Conservation (phyloP, 1,140 invertebrate genomes). For the Heterodera schachtii region DNA sequence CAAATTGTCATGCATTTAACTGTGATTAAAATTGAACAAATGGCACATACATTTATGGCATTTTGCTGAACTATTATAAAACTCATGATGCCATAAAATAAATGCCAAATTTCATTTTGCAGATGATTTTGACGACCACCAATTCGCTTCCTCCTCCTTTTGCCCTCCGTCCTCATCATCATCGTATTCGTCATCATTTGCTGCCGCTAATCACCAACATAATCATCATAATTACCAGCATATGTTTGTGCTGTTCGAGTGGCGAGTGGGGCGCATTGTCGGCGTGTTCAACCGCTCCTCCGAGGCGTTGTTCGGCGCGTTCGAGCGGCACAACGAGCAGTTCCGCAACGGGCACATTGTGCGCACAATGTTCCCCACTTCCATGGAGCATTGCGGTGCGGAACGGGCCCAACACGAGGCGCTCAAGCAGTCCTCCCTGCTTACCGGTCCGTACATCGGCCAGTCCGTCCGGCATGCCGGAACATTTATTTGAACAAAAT, state of each 20-base stretch:
- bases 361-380: slow-evolving; percentile 43
- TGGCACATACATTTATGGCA: neutral
- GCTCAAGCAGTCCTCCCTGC: slow-evolving; percentile 3
- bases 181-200: neutral
- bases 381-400: slow-evolving; percentile 47
- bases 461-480: too few relatives aligned
- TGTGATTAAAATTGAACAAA: too few relatives aligned
- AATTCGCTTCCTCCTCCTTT: neutral
- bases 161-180: slow-evolving; percentile 3
- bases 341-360: slow-evolving; percentile 22
- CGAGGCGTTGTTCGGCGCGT: slow-evolving; percentile 38
- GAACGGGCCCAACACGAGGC: slow-evolving; percentile 37
- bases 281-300: slow-evolving; percentile 40
- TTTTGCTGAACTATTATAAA: neutral
- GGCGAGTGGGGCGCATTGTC: slow-evolving; percentile 39
- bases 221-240: slow-evolving; percentile 22
- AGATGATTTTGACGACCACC: neutral
- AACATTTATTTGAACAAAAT: too few relatives aligned
- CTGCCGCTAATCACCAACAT: slow-evolving; percentile 6
- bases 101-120: too few relatives aligned
- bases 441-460: neutral
- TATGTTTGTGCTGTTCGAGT: slow-evolving; percentile 52
- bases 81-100: too few relatives aligned
- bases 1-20: too few relatives aligned
- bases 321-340: slow-evolving; percentile 37